These are phyloP conservation scores for Sabatieria punctata DNA, from an alignment of 2,888 invertebrate species.

Conservation along the genomic window DNA sequence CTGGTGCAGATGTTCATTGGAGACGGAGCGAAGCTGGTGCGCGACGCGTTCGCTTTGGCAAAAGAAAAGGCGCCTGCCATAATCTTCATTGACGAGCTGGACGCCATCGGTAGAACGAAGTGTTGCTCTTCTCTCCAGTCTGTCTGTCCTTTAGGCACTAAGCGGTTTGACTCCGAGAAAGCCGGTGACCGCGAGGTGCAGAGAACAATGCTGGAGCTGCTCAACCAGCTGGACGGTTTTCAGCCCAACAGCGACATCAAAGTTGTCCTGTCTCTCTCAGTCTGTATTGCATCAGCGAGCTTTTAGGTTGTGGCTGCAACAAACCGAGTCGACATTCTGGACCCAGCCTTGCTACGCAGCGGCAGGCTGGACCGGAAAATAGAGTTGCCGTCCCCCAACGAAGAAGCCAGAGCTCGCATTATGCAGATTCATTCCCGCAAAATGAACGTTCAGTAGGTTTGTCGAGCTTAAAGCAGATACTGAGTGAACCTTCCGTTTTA, in stretches of 20 bases:
- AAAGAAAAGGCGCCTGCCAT: slow-evolving; percentile 98
- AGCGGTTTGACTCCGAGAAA: slow-evolving; percentile 73
- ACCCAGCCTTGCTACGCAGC: slow-evolving; percentile 81
- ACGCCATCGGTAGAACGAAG: slow-evolving; percentile 63
- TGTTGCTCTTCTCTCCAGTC: background rate
- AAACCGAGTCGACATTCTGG: slow-evolving; percentile 89
- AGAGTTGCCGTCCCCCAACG: slow-evolving; percentile 93
- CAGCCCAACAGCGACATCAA: slow-evolving; percentile 94
- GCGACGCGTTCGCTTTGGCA: slow-evolving; percentile 90
- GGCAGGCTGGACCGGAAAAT: slow-evolving; percentile 92
- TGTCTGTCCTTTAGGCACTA: slow-evolving; percentile 35
- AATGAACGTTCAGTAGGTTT: slow-evolving; percentile 60
- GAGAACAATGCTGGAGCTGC: slow-evolving; percentile 91
- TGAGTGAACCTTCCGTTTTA: background rate
- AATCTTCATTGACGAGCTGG: slow-evolving; percentile 96
- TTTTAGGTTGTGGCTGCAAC: slow-evolving; percentile 78
- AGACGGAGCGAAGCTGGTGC: slow-evolving; percentile 43
- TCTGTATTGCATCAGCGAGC: background rate
- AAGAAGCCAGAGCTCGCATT: slow-evolving; percentile 86
- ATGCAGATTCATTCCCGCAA: slow-evolving; percentile 64
- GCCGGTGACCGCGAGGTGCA: slow-evolving; percentile 98
- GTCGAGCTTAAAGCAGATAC: background rate
- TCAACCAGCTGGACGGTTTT: slow-evolving; percentile 96
- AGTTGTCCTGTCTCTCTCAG: slow-evolving; percentile 35
- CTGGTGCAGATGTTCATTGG: slow-evolving; percentile 98